Base-by-base conservation (phyloP, 2,888 invertebrate species). In the Agrochola circellaris region DNA sequence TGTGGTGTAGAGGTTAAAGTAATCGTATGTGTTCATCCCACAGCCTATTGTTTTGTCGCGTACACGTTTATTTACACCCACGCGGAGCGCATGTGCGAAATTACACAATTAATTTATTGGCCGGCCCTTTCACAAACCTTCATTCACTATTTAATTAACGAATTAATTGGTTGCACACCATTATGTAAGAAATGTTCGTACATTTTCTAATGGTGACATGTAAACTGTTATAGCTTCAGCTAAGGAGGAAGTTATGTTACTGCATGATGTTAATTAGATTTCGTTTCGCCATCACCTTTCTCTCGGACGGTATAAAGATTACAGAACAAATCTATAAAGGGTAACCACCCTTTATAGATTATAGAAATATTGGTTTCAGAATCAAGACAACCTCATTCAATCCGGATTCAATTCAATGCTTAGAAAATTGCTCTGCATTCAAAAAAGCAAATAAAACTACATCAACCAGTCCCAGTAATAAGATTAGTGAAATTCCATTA, bases 31-130 rank as follows among this genome's bases (percentile, higher is more conserved):
- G 89, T 88, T 87, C 93, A 90, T 93, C 95, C 94, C 93, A 95
- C 94, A 91, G 90, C 77, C 94, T 88, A 95, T 95, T 95, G 95
- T 95, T 91, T 89, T 85, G 88, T 89, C 81, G 84, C 77, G 75
- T 83, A 85, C 83, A 87, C 80, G 91, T 92, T 89, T 91, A 87
- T 88, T 85, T 82, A 89, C 89, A 84, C 92, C 92, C 86, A 93
- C 92, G 84, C 74, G 66, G 64, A 81, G 82, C 78, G 81, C 82
- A 88, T 87, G 87, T 82, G 87, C 87, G 74, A 88, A 89, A 91
- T 93, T 92, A 87, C 89, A 87, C 88, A 92, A 92, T 91, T 86
- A 82, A 89, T 87, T 81, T 88, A 82, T 86, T 87, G 75, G 81
- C 60, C 71, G 84, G 68, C 85, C 87, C 85, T 86, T 82, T 89